Evolutionary conservation across 2,113 vertebrate genomes (phyloP).

Genomic region (Onychorhynchus coronatus): DNA sequence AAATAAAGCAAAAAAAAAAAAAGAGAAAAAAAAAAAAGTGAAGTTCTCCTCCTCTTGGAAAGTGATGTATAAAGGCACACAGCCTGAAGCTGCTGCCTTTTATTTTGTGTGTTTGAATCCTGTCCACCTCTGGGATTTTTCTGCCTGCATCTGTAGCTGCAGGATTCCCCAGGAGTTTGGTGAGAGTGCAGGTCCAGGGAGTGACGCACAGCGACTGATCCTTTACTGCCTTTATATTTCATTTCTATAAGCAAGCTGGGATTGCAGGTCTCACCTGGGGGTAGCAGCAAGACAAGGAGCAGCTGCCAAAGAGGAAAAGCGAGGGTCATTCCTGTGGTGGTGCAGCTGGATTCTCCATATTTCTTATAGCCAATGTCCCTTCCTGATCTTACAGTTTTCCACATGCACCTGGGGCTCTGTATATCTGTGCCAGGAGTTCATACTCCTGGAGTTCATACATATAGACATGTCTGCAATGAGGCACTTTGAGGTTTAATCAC

Average conservation of each 20-base stretch:
- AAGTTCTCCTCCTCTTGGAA: not conserved
- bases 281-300: not conserved
- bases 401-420: not conserved
- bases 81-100: not conserved
- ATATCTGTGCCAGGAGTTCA: accelerated
- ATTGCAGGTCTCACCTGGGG: not conserved
- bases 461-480: not conserved
- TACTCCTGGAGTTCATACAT: too few species aligned
- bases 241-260: not conserved
- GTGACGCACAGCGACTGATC: not conserved
- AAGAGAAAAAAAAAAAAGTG: not conserved
- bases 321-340: not conserved
- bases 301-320: not conserved
- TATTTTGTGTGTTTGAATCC: not conserved
- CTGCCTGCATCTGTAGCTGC: not conserved
- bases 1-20: not conserved
- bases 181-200: not conserved
- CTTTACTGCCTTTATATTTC: not conserved
- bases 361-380: not conserved
- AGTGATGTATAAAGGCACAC: not conserved
- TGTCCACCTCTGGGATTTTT: not conserved
- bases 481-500: not conserved
- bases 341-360: not conserved
- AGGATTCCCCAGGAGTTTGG: not conserved
- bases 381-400: not conserved